phyloP scores from a whole-genome alignment of 2,797 vertebrate species.

The Sciurus vulgaris region DNA sequence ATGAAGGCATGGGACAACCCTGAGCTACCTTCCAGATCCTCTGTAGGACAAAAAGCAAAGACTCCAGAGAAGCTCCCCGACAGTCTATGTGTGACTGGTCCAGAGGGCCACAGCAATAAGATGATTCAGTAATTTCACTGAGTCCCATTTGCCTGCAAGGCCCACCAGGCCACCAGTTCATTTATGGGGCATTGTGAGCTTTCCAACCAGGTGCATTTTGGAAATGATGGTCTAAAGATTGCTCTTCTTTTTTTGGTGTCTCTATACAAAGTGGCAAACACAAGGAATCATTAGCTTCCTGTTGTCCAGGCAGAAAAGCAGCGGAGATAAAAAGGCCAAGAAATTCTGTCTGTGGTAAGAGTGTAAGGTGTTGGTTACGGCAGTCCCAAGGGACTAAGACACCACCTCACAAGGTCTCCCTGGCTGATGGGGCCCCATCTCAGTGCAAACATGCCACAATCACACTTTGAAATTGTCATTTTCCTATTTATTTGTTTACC shows the following conservation, averaged over 20 bases:
- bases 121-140: not conserved
- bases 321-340: not conserved
- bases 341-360: not conserved
- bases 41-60: too few species aligned
- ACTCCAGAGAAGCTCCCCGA: not conserved
- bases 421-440: not conserved
- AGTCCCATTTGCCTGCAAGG: not conserved
- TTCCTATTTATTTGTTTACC: not conserved
- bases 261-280: not conserved
- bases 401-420: not conserved
- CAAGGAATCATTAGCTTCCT: not conserved
- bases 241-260: not conserved
- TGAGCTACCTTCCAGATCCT: too few species aligned
- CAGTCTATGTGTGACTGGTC: too few species aligned
- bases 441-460: not conserved
- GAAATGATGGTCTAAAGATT: not conserved
- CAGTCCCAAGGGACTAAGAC: not conserved
- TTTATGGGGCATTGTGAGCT: not conserved
- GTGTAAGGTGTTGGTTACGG: not conserved
- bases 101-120: not conserved
- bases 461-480: not conserved
- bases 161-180: not conserved
- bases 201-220: not conserved
- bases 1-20: too few species aligned
- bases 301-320: not conserved